Base-by-base conservation (phyloP, 2,113 vertebrate genomes). In the Xiphorhynchus elegans region DNA sequence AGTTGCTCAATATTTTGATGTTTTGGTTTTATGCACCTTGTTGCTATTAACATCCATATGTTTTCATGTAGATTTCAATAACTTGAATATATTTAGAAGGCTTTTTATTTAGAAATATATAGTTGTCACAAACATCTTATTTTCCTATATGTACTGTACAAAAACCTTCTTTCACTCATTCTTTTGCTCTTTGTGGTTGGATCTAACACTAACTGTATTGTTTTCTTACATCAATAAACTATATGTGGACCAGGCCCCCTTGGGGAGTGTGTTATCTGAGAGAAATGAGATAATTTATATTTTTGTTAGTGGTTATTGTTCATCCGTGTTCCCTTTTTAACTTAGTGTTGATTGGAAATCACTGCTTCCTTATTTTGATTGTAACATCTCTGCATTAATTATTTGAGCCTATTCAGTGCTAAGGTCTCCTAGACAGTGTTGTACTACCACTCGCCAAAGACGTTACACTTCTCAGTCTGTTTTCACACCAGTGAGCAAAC, bases 161-260 rank as follows among this genome's bases (percentile, higher is more conserved):
- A 98, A 98, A 98, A 97, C 96, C 96, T 98, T 96, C 96, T 96
- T 97, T 98, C 96, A 96, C 95, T 97, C 96, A 94, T 97, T 96
- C 91, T 94, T 97, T 98, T 97, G 97, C 97, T 98, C 97, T 98
- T 98, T 98, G 98, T 98, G 98, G 97, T 98, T 98, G 98, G 98
- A 98, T 98, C 98, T 98, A 98, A 99, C 98, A 99, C 98, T 99
- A 99, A 98, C 98, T 99, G 98, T 99, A 99, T 98, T 98, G 98
- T 99, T 99, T 99, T 98, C 98, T 98, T 98, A 98, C 97, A 98
- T 98, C 98, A 98, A 98, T 99, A 99, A 99, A 99, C 97, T 98
- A 98, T 98, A 98, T 98, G 98, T 98, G 98, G 99, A 99, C 99
- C 98, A 99, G 98, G 98, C 95, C 97, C 97, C 93, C 73, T 89